Base-by-base conservation (phyloP, 2,797 vertebrate species). In the Platyrinchus mystaceus region DNA sequence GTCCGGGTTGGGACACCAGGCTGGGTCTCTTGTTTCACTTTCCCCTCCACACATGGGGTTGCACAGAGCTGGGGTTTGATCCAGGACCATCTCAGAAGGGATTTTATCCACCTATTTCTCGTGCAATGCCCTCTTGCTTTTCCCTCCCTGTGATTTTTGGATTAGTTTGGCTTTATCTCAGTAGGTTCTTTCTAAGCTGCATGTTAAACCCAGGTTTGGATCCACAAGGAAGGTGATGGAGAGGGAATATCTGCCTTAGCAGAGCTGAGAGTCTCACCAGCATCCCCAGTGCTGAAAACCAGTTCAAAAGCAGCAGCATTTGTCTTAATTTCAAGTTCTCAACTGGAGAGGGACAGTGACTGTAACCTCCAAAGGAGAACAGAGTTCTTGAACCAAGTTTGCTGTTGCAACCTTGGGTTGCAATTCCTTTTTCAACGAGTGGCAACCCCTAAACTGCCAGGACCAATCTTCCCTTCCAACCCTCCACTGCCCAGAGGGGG, bases 191-290 rank as follows among this genome's bases (percentile, higher is more conserved):
- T 12, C 17, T 22, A 7, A 68, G 21, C 49, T 58, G 50, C n/a
- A 43, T 20, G 7, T 24, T 3, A 2, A 66, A 26, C 14, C 19
- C 41, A 32, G 68, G 52, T 24, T 5, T 16, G n/a, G 78, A 14
- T 4, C 6, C 4, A 2, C 7, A 7, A 16, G 10, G 32, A 63
- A 53, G 24, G 30, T 27, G 39, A 52, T 0, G 8, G 37, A 76
- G 39, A 43, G 10, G 75, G 6, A 53, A 36, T 3, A 19, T 58
- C 32, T 6, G 17, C 44, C 7, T n/a, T 10, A 27, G 1, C n/a
- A 7, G 16, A 52, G 74, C 55, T 6, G 30, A 62, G 30, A 62
- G 46, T 30, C 78, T 34, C 64, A 21, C 6, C 68, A 67, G 36
- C 46, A 37, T 16, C 56, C 70, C 55, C 27, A 13, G 56, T 4